Conservation (phyloP, 2,797 vertebrate genomes). For the Gymnopithys bicolor region DNA sequence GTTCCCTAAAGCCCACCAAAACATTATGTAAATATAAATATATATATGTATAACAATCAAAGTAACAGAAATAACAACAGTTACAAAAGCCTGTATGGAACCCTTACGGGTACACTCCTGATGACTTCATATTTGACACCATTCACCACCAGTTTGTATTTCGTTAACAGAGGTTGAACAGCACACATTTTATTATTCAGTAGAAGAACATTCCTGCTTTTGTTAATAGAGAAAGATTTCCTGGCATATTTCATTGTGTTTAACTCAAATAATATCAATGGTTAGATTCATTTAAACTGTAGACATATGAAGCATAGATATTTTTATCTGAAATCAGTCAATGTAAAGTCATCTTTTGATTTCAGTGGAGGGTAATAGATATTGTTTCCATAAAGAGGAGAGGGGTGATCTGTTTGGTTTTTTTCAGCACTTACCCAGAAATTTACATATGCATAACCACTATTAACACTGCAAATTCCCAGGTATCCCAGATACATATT, state of each 20-base stretch:
- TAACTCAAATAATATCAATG: neutral
- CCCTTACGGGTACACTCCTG: neutral
- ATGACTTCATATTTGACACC: neutral
- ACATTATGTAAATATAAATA: neutral
- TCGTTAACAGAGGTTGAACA: neutral
- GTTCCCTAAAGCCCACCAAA: neutral
- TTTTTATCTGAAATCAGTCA: neutral
- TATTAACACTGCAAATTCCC: neutral
- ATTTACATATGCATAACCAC: neutral
- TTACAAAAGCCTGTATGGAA: neutral
- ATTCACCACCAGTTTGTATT: neutral
- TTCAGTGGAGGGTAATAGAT: neutral
- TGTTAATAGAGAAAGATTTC: neutral
- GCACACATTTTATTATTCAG: neutral
- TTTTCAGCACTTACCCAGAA: neutral
- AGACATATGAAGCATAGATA: neutral
- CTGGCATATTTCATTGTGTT: neutral
- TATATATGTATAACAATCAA: neutral
- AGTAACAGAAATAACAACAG: neutral
- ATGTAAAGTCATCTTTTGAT: neutral
- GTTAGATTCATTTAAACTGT: neutral
- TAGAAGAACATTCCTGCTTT: neutral
- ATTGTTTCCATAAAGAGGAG: neutral
- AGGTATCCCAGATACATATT: neutral
- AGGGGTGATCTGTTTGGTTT: neutral